These are phyloP conservation scores for Entomobrya proxima DNA, from an alignment of 2,888 invertebrate genomes.

Conservation along the genomic window DNA sequence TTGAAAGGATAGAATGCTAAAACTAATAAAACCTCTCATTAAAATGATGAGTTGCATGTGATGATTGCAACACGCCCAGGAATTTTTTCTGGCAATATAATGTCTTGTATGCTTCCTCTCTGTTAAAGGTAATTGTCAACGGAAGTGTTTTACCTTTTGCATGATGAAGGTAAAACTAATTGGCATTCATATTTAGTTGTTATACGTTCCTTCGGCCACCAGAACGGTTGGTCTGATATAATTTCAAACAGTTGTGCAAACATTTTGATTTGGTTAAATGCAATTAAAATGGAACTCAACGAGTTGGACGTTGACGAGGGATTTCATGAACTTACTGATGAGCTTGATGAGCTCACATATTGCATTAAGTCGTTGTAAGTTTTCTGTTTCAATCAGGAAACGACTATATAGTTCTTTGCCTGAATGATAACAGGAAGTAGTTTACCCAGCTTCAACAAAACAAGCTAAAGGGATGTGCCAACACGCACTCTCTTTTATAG, in stretches of 20 bases:
- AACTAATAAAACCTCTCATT: slow-evolving; percentile 8
- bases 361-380: slow-evolving; percentile 31
- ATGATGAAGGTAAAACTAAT: slow-evolving; percentile 12
- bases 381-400: too few relatives aligned
- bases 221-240: neutral
- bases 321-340: slow-evolving; percentile 18
- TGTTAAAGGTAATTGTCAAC: neutral
- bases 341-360: neutral
- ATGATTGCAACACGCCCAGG: neutral
- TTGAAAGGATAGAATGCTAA: neutral
- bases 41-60: slow-evolving; percentile 29
- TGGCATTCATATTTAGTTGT: slow-evolving; percentile 12
- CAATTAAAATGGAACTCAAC: slow-evolving; percentile 20
- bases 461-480: neutral
- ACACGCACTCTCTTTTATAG: neutral
- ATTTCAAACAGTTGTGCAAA: too few relatives aligned
- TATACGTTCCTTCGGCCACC: neutral
- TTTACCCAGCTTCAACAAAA: too few relatives aligned
- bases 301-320: neutral
- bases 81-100: neutral
- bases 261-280: neutral
- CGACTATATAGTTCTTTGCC: neutral
- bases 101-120: neutral
- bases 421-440: neutral
- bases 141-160: neutral